Conservation (phyloP, 2,113 vertebrate genomes). For the Mesembrinibis cayennensis region DNA sequence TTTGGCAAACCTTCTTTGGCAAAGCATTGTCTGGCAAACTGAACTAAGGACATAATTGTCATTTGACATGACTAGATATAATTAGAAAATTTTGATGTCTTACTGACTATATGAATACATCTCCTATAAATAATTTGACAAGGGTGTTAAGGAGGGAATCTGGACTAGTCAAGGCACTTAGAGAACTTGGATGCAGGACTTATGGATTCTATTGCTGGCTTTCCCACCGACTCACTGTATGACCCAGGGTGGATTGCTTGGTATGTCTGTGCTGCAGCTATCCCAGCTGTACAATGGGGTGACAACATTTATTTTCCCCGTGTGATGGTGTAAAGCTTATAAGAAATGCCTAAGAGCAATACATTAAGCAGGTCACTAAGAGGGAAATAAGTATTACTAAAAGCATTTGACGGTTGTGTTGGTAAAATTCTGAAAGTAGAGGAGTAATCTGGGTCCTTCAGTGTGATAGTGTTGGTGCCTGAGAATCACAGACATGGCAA, state of each 20-base stretch:
- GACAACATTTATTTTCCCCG: conserved; percentile 15
- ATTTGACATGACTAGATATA: conserved; percentile 81
- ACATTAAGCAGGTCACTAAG: background rate
- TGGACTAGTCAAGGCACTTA: conserved; percentile 67
- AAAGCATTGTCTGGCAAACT: conserved; percentile 78
- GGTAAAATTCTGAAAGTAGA: background rate
- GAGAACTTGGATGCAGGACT: conserved; percentile 64
- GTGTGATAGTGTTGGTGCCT: background rate
- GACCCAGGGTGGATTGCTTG: conserved; percentile 24
- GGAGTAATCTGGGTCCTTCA: background rate
- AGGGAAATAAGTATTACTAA: background rate
- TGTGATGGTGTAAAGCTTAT: background rate
- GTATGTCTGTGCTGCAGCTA: background rate
- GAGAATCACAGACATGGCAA: background rate
- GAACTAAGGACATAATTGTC: conserved; percentile 73
- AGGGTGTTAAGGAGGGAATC: conserved; percentile 75
- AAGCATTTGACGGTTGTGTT: background rate
- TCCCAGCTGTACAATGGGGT: conserved; percentile 39
- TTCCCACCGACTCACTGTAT: conserved; percentile 41
- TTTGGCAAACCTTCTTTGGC: conserved; percentile 72
- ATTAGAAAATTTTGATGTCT: conserved; percentile 83
- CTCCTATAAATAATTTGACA: conserved; percentile 82
- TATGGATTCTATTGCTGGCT: conserved; percentile 65
- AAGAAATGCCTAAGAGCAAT: background rate
- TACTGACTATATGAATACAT: conserved; percentile 79